Evolutionary conservation across 2,797 vertebrate genomes (phyloP), one percentile per base, ranked within the genome.

Genomic region (Oreonectes daqikongensis): DNA sequence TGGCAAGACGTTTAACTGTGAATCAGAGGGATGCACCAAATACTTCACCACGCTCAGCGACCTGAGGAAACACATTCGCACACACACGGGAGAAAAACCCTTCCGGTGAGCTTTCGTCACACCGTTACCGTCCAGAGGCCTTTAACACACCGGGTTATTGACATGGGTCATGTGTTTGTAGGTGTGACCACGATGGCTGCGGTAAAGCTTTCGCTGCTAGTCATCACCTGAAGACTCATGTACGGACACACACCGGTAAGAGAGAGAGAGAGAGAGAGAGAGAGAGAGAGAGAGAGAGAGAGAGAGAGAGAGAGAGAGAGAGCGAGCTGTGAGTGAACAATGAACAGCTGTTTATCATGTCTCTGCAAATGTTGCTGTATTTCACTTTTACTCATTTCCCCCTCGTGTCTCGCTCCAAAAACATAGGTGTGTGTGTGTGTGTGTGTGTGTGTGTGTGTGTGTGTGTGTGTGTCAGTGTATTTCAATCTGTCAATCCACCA

Each of bases 31-130:
- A 91, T 99, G 98, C 94, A 98, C 96, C 87, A 99, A 99, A 90
- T 99, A 99, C 94, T 99, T 99, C 89, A 99, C 98, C 75, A 99
- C 98, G 12, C 98, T 99, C 91, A 99, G 98, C 17, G 98, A 99
- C 90, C 92, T 99, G 92, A 95, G 98, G 93, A 99, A 99, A 92
- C 98, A 99, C 94, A 96, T 99, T 86, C 95, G 98, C 78, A 99
- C 98, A 32, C 98, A 99, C 89, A 99, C 97, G 69, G 96, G 98
- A 89, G 98, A 99, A 91, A 99, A 98, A 91, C 98, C 98, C 81
- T 99, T 99, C 89, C 92, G 98, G 97, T 99, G 83, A 90, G 59
- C 18, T 35, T 4, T 18, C 44, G 4, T 46, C 44, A 17, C 14
- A 42, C 40, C 12, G 11, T 35, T n/a, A 4, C 32, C 2, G 2